Evolutionary conservation across 1,140 invertebrate genomes (phyloP).

Genomic region (Diachasmimorpha longicaudata): DNA sequence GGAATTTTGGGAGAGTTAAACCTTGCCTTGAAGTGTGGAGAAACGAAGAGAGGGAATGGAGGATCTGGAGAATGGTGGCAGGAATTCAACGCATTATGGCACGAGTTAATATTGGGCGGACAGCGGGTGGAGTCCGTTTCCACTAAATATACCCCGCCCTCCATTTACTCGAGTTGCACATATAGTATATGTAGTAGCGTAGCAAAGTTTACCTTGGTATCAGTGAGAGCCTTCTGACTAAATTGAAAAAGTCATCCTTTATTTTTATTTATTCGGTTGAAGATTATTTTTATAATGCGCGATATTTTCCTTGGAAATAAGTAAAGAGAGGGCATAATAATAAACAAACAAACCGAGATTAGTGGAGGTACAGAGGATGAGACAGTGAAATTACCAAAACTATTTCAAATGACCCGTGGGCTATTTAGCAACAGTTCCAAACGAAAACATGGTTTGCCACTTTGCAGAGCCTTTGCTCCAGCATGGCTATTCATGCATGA

Average conservation of each 20-base stretch:
- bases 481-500: background rate
- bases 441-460: slow-evolving; percentile 33
- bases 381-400: background rate
- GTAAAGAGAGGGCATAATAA: no score
- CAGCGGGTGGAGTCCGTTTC: slow-evolving; percentile 45
- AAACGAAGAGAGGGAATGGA: slow-evolving; percentile 10
- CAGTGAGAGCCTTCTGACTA: background rate
- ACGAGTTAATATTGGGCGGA: slow-evolving; percentile 53
- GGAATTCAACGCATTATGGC: slow-evolving; percentile 51
- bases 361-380: background rate
- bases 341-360: no score
- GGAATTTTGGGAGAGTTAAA: background rate
- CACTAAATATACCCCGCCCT: slow-evolving; percentile 41
- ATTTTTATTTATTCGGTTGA: slow-evolving; percentile 11
- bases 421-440: slow-evolving; percentile 15
- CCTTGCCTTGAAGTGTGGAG: no score
- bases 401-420: background rate
- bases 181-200: background rate
- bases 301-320: no score
- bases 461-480: background rate
- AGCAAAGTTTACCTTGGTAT: slow-evolving; percentile 21
- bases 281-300: background rate
- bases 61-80: slow-evolving; percentile 37
- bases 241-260: background rate
- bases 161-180: background rate